phyloP scores from a whole-genome alignment of 2,888 invertebrate genomes.

The Gastrophysa polygoni region DNA sequence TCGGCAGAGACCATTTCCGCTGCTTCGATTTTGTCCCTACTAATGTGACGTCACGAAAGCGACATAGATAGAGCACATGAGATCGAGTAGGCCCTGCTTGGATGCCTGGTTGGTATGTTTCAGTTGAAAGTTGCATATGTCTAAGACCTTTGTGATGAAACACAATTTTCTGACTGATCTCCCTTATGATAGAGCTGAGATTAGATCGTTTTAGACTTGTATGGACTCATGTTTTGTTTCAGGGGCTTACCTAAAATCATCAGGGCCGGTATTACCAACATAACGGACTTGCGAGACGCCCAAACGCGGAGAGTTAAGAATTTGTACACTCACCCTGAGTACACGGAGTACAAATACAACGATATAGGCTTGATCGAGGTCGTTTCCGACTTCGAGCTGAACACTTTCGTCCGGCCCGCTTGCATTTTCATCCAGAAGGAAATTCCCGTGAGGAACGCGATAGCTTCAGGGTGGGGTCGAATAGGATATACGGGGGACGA shows the following conservation, averaged over 20 bases:
- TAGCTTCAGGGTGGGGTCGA: slow-evolving; percentile 60
- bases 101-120: too few species aligned
- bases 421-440: slow-evolving; percentile 53
- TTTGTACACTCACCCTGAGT: slow-evolving; percentile 56
- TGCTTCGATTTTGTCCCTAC: too few species aligned
- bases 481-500: slow-evolving; percentile 40
- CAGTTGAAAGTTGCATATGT: too few species aligned
- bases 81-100: too few species aligned
- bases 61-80: too few species aligned
- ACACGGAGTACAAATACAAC: slow-evolving; percentile 56
- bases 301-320: slow-evolving; percentile 45
- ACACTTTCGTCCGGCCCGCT: slow-evolving; percentile 58
- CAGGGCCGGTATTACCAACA: slow-evolving; percentile 58
- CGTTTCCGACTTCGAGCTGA: slow-evolving; percentile 50
- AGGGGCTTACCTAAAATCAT: slow-evolving; percentile 57
- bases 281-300: slow-evolving; percentile 55
- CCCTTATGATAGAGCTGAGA: too few species aligned
- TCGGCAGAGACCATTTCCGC: too few species aligned
- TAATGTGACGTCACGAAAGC: too few species aligned
- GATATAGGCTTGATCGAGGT: slow-evolving; percentile 61
- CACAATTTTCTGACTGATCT: too few species aligned
- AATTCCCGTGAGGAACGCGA: slow-evolving; percentile 40
- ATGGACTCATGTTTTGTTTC: slow-evolving; percentile 20
- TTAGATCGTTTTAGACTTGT: neutral
- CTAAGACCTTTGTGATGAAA: too few species aligned